Conservation (phyloP, 2,797 vertebrate genomes). For the Girardinus metallicus region DNA sequence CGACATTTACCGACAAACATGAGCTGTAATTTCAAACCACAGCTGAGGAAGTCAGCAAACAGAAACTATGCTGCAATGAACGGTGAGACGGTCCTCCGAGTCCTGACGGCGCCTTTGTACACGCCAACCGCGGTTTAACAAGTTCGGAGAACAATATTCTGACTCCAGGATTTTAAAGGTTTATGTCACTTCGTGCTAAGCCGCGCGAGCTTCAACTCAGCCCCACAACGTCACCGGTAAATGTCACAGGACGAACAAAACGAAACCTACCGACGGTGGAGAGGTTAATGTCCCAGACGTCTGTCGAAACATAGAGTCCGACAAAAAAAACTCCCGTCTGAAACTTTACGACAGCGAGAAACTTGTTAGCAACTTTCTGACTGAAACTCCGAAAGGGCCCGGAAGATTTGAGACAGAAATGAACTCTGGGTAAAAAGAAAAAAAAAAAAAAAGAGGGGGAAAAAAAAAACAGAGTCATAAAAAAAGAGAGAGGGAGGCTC, state of each 20-base stretch:
- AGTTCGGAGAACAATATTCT: neutral
- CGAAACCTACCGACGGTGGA: slow-evolving; percentile 22
- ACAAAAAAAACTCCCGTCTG: too few species aligned
- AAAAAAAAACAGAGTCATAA: neutral
- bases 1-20: neutral
- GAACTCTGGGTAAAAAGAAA: neutral
- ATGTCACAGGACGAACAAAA: neutral
- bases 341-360: neutral
- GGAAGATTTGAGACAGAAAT: slow-evolving; percentile 34
- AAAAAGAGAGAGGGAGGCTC: neutral
- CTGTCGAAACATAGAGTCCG: slow-evolving; percentile 47
- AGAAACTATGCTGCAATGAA: neutral
- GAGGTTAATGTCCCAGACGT: neutral
- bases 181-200: neutral
- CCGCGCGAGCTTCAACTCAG: neutral
- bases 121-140: neutral
- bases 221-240: slow-evolving; percentile 19
- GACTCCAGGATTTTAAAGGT: neutral
- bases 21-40: neutral
- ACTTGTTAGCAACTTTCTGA: neutral
- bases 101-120: neutral
- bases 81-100: neutral
- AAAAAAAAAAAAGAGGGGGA: neutral
- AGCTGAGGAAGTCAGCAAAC: neutral
- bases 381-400: neutral